Evolutionary conservation across 2,113 vertebrate species (phyloP), one percentile per base, ranked within the genome.

Genomic region (Pelmatolapia mariae): DNA sequence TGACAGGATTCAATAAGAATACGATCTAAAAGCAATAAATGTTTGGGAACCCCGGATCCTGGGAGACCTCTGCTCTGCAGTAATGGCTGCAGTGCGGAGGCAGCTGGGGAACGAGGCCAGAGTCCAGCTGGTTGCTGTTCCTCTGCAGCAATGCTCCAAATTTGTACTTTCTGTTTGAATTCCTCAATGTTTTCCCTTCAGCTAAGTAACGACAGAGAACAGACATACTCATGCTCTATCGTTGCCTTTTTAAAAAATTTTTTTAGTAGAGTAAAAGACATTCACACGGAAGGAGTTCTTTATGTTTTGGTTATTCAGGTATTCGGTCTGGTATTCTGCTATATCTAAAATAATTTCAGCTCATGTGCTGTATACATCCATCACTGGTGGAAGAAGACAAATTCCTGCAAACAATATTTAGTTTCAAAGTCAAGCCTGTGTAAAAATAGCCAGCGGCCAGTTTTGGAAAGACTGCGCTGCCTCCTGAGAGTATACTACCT

Each of bases 1-100:
- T 95, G 96, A 97, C 96, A 96, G 94, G 95, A 97, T 96, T 97
- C 97, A 96, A 97, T 98, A 97, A 90, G 95, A 96, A 95, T 96
- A 95, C 96, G 96, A 97, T 98, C 96, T 97, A 95, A 97, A 97
- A 96, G 96, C 96, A 96, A 92, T 97, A 96, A 96, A 96, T 87
- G 93, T 94, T 82, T 29, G 89, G 93, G 93, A 95, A 90, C 91
- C 86, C 92, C 89, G 57, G 92, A 95, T 96, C 95, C 97, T 97
- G 88, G 59, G 81, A 95, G 94, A 95, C 87, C 66, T 36, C 81
- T 52, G 86, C 33, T 54, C 83, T 56, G 80, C 83, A 84, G 86
- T 93, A 94, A 94, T 91, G 92, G 92, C 92, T 86, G 89, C 90
- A 92, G 86, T 38, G 88, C 86, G 82, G 47, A 83, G 82, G 88